Evolutionary conservation across 2,797 vertebrate species (phyloP), one percentile per base, ranked within the genome.

Genomic region (Anomalospiza imberbis): DNA sequence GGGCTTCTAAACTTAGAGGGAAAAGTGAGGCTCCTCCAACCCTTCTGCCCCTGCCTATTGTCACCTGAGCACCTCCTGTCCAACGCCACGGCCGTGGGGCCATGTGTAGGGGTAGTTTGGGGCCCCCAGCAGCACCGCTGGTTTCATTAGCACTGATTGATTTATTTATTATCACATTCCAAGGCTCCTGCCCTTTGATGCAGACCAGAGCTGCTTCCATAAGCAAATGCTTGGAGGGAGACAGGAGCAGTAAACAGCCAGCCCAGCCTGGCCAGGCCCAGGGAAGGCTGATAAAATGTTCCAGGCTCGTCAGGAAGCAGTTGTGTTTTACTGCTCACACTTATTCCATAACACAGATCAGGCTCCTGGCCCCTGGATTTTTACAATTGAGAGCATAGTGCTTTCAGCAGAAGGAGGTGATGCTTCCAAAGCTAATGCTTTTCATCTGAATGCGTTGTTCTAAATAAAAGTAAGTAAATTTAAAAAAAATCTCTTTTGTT

Each of bases 111-210:
- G 17, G 29, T 54, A 40, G 38, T 5, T 6, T 45, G 92, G 12
- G 74, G 82, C 63, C 8, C 19, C 54, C 76, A 85, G 70, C 83
- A 84, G 71, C 78, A 75, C 89, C 92, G 73, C 83, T 47, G 85
- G 34, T 22, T 61, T 96, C 83, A 19, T 94, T 96, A 91, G 44
- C 63, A 75, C 31, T 45, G 38, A 67, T 48, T 91, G 54, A 29
- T 89, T 82, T 50, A 65, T 90, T 93, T 87, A 79, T 81, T 91
- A 85, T 58, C 67, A 57, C 82, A 77, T 57, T 22, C 63, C 50
- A 1, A 31, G 63, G 65, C 40, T 79, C 45, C 86, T 87, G 78
- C 32, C 55, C 96, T 97, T 94, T 96, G 96, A 97, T 95, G 94
- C 17, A 90, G 91, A 85, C 53, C 93, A 95, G 95, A 89, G 93